These are phyloP conservation scores for Cyprinodon diabolis DNA, from an alignment of 2,797 vertebrate species.

Conservation along the genomic window DNA sequence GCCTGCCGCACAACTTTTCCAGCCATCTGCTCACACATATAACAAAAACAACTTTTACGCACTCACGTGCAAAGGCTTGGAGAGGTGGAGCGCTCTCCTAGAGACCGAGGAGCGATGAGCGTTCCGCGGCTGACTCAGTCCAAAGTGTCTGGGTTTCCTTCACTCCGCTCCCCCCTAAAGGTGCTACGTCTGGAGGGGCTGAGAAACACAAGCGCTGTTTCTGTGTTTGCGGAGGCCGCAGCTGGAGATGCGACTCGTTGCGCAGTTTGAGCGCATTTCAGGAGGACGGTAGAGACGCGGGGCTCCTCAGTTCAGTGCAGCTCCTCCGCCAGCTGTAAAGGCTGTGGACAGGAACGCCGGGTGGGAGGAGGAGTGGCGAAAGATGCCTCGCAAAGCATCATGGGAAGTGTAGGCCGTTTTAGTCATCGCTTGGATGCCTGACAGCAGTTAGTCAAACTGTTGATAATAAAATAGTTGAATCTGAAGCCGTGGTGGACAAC, in stretches of 20 bases:
- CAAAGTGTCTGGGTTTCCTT: conserved; percentile 43
- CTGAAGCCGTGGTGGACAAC: no score
- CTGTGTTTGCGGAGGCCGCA: background rate
- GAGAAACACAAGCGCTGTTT: background rate
- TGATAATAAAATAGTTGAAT: no score
- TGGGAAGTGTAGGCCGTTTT: conserved; percentile 71
- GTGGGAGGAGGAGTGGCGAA: conserved; percentile 55
- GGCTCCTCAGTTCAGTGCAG: conserved; percentile 47
- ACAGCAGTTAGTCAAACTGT: no score
- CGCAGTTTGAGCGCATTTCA: conserved; percentile 54
- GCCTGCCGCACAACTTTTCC: conserved; percentile 47
- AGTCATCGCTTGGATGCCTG: no score
- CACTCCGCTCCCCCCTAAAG: background rate
- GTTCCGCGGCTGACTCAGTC: conserved; percentile 32
- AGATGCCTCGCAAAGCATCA: conserved; percentile 48
- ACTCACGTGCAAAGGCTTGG: background rate
- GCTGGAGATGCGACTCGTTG: conserved; percentile 15
- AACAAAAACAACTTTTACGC: background rate
- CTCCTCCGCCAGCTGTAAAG: conserved; percentile 45
- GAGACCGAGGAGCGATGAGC: conserved; percentile 28
- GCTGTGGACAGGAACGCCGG: conserved; percentile 36
- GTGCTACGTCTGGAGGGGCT: background rate
- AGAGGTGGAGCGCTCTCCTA: conserved; percentile 59
- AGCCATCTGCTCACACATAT: background rate
- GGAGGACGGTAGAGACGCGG: conserved; percentile 39